Base-by-base conservation (phyloP, 1,140 invertebrate species). In the Oedothorax gibbosus region DNA sequence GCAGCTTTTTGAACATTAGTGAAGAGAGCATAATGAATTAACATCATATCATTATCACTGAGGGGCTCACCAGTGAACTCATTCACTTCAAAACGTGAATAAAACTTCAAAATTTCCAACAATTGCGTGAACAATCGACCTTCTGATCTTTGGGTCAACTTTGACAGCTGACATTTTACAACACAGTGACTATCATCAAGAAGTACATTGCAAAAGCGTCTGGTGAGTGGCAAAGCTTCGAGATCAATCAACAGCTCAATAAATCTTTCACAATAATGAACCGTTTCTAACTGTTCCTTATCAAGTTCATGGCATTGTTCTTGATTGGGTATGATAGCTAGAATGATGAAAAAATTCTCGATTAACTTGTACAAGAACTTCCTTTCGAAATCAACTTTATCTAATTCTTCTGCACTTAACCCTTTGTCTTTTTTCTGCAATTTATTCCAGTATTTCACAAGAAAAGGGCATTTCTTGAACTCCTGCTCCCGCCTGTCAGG, bases 31-130 rank as follows among this genome's bases (percentile, higher is more conserved):
- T 99, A 99, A 91, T 99, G 98, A 35, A 95, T 90, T 88, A 97
- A 93, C 49, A 95, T 97, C 93, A 99, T 97, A 88, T 99, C 95
- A 86, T 96, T 93, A 89, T 98, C 96, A 0, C 95, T 97, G 35
- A 99, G 91, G 0, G 97, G 95, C 89, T 99, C 96, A 0, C 99
- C 99, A 3, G 95, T 96, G 87, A 96, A 94, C 89, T 99, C 98
- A 90, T 96, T 98, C 82, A 99, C 99, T 91, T 99, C 99, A 91
- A 99, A 99, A 85, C 95, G 93, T 0, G 96, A 94, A 90, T 99
- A 99, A 88, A 99, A 99, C 89, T 97, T 97, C 12, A 99, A 90
- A 94, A 98, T 98, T 86, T 98, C 95, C 87, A 99, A 89, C 6
- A 99, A 91, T 94, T 99, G 91, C 49, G 92, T 92, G 90, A 99